Evolutionary conservation across 2,113 vertebrate genomes (phyloP).

Genomic region (Oncorhynchus mykiss): DNA sequence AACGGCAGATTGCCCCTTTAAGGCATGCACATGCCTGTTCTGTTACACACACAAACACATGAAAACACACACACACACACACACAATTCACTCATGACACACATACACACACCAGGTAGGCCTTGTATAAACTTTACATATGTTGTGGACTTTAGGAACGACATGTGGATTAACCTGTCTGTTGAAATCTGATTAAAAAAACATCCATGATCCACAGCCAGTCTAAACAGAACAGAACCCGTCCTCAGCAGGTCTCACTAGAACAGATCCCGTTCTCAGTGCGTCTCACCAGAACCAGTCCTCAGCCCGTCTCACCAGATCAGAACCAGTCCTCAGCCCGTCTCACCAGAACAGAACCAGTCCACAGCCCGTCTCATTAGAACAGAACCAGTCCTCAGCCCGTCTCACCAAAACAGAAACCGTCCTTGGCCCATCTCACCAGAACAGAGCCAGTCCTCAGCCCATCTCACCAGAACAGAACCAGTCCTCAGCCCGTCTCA

Average conservation of each 20-base stretch:
- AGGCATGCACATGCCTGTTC: neutral
- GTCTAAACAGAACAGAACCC: neutral
- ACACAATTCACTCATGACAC: neutral
- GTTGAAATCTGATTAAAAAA: conserved; percentile 38
- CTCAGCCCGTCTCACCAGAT: no score
- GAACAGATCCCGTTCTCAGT: neutral
- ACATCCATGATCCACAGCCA: conserved; percentile 9
- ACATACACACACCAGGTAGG: conserved; percentile 15
- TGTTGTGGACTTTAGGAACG: conserved; percentile 65
- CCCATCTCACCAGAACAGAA: no score
- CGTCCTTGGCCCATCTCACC: no score
- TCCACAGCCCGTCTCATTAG: no score
- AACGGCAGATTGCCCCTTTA: no score
- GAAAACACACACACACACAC: conserved; percentile 14
- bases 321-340: no score
- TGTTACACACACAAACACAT: conserved; percentile 26
- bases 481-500: no score
- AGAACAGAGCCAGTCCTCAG: no score
- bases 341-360: no score
- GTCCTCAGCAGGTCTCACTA: neutral
- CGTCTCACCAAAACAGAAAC: no score
- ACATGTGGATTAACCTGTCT: conserved; percentile 47
- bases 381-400: no score
- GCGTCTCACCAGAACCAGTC: no score
- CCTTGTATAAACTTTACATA: conserved; percentile 69